Evolutionary conservation across 2,113 vertebrate species (phyloP).

Genomic region (Apeltes quadracus): DNA sequence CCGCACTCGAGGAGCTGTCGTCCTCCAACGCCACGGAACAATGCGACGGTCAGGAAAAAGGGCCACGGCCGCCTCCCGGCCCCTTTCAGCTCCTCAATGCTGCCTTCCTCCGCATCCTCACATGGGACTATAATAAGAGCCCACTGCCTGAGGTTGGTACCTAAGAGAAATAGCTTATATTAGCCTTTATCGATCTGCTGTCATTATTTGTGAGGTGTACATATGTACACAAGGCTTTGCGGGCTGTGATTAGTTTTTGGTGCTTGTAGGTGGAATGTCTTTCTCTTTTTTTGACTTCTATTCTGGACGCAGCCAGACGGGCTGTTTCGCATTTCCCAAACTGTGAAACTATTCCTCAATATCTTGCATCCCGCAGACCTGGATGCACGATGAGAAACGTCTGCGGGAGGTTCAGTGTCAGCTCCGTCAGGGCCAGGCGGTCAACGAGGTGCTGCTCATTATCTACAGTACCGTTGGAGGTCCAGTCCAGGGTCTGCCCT

Average conservation of each 20-base stretch:
- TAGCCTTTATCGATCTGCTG: background rate
- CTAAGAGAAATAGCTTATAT: background rate
- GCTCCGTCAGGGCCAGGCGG: constrained; percentile 83
- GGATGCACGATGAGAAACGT: constrained; percentile 87
- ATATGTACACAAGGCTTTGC: background rate
- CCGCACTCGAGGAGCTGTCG: constrained; percentile 85
- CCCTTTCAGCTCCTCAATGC: constrained; percentile 87
- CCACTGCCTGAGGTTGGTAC: constrained; percentile 87
- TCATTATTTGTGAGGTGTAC: background rate
- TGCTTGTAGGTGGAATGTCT: background rate
- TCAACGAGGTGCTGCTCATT: constrained; percentile 89
- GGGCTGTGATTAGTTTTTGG: background rate
- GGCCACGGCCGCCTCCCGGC: constrained; percentile 77
- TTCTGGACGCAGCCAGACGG: background rate
- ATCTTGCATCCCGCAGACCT: constrained; percentile 81
- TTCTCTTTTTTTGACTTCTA: background rate
- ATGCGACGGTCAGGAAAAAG: constrained; percentile 67
- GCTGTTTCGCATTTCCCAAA: background rate
- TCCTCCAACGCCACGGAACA: constrained; percentile 64
- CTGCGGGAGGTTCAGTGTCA: constrained; percentile 86
- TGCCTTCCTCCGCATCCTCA: constrained; percentile 87
- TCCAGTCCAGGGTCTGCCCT: constrained; percentile 81
- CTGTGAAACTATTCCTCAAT: background rate
- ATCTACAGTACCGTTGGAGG: constrained; percentile 86
- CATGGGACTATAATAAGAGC: constrained; percentile 83